Percentiles rank a stretch among this genome's conserved stretches.
Conservation (phyloP, 2,113 vertebrate species). For the Ictalurus punctatus region DNA sequence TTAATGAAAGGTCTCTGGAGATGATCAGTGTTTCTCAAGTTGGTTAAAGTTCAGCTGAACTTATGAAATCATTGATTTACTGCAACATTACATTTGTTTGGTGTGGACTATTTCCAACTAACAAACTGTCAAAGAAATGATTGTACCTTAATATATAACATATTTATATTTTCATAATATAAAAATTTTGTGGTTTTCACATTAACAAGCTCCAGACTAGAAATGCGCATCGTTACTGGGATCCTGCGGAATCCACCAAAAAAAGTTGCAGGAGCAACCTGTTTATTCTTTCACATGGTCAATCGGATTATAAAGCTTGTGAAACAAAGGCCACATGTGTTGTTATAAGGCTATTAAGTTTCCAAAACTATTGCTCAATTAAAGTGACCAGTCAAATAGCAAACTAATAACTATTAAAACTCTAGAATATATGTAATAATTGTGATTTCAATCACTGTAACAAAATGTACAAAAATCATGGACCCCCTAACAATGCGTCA, state of each 20-base stretch:
- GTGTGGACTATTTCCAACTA: neutral
- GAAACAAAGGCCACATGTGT: neutral
- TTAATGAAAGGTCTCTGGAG: slow-evolving; percentile 12
- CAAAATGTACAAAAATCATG: neutral
- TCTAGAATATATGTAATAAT: too few species aligned
- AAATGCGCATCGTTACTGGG: neutral
- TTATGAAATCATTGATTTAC: slow-evolving; percentile 58
- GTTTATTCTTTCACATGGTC: neutral
- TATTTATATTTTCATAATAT: neutral
- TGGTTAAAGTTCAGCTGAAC: slow-evolving; percentile 45
- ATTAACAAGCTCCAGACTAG: neutral
- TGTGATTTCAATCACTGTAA: too few species aligned
- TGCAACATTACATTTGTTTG: slow-evolving; percentile 57
- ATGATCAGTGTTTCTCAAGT: slow-evolving; percentile 17
- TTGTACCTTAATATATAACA: neutral
- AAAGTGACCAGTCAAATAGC: neutral
- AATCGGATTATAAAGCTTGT: neutral
- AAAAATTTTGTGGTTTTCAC: neutral
- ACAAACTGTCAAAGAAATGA: neutral
- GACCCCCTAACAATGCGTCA: neutral
- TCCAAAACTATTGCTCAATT: neutral
- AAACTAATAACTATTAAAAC: neutral
- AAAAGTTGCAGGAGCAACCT: neutral
- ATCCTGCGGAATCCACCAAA: neutral
- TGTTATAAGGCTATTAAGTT: neutral